These are phyloP conservation scores for Parelbella ahira DNA, from an alignment of 2,888 invertebrate genomes.

Conservation along the genomic window DNA sequence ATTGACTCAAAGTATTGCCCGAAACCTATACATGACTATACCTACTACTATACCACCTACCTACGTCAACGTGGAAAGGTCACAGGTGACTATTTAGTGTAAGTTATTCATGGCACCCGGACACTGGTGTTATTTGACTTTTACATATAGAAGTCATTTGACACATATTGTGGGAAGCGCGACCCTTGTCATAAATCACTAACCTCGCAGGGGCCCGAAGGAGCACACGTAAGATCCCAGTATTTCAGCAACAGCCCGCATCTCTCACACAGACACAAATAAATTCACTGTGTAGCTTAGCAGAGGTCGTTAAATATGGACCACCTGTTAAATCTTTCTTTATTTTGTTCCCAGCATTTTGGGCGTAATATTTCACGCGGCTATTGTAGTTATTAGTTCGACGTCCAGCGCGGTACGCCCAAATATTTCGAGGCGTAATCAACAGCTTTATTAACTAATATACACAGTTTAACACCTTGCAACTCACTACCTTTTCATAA, in stretches of 20 bases:
- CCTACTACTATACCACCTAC: too few species aligned
- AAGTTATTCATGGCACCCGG: too few species aligned
- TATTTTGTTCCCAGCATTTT: constrained; percentile 8
- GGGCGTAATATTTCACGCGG: constrained; percentile 5
- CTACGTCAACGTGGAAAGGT: too few species aligned
- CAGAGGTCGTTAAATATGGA: constrained; percentile 61
- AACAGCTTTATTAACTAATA: not conserved
- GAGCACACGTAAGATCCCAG: constrained; percentile 30
- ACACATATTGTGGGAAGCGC: constrained; percentile 54
- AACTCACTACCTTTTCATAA: too few species aligned
- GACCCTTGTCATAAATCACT: constrained; percentile 49
- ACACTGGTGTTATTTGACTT: too few species aligned
- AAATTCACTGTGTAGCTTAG: constrained; percentile 58
- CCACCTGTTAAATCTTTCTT: constrained; percentile 47
- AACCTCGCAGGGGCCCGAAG: constrained; percentile 24
- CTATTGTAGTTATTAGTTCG: constrained; percentile 6
- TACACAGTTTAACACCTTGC: too few species aligned
- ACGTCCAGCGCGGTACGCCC: not conserved
- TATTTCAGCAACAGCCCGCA: constrained; percentile 38
- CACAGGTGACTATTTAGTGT: too few species aligned
- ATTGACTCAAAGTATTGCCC: too few species aligned
- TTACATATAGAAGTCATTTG: constrained; percentile 29
- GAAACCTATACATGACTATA: too few species aligned
- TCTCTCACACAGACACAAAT: constrained; percentile 43
- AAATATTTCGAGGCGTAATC: constrained; percentile 1